phyloP scores from a whole-genome alignment of 1,140 invertebrate genomes.

The Phymorhynchus buccinoides region DNA sequence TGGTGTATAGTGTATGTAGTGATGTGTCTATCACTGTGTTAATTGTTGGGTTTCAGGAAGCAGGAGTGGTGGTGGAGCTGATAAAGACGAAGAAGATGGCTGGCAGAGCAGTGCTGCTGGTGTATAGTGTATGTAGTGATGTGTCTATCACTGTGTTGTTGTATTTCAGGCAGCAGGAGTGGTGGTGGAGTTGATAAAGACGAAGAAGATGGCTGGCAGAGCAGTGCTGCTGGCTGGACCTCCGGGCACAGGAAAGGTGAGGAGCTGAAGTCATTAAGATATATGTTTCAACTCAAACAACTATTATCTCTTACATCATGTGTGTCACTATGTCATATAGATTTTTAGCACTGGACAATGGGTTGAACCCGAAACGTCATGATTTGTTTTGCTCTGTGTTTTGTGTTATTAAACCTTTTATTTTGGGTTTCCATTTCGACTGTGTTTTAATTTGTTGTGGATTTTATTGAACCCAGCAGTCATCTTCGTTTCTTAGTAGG shows the following conservation, averaged over 20 bases:
- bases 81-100: slow-evolving; percentile 99
- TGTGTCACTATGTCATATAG: no score
- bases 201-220: slow-evolving; percentile 98
- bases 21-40: no score
- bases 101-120: slow-evolving; percentile 93
- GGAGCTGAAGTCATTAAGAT: neutral
- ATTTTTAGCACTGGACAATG: no score
- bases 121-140: no score
- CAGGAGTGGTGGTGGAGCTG: slow-evolving; percentile 96
- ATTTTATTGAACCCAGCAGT: no score
- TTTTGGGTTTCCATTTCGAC: no score
- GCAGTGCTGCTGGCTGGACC: slow-evolving; percentile 96
- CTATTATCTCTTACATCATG: neutral
- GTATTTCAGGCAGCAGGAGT: slow-evolving; percentile 90
- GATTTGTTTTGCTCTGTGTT: neutral
- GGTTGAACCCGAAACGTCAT: no score
- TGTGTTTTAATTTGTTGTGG: no score
- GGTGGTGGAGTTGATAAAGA: slow-evolving; percentile 96
- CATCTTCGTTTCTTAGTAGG: no score
- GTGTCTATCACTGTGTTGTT: no score
- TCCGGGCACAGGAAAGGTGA: slow-evolving; percentile 94
- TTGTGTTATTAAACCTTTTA: neutral
- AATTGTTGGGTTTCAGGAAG: slow-evolving; percentile 84
- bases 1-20: no score
- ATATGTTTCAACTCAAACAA: no score